Conservation (phyloP, 2,113 vertebrate species). For the Lepidothrix coronata region DNA sequence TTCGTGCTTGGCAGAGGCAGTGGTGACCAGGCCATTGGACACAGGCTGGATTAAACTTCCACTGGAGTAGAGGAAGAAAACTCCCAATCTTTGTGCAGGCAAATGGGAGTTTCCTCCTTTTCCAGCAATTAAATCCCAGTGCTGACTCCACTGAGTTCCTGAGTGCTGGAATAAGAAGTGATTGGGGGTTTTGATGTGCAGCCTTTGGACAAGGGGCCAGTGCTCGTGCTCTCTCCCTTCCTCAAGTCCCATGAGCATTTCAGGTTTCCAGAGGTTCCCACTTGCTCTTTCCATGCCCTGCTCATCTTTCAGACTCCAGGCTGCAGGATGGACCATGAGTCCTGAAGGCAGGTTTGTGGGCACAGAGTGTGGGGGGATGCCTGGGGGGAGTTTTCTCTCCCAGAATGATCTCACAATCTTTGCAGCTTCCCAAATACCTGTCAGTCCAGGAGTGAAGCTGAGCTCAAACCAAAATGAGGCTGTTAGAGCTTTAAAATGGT, state of each 20-base stretch:
- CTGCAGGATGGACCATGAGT: not conserved
- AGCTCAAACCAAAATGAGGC: not conserved
- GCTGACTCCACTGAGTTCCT: not conserved
- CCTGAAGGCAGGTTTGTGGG: not conserved
- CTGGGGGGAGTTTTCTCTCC: not conserved
- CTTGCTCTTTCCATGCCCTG: not conserved
- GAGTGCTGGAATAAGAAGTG: not conserved
- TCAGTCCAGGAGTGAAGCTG: not conserved
- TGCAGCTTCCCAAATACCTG: not conserved
- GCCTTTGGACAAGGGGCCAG: not conserved
- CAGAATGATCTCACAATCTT: accelerated
- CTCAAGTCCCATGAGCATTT: not conserved
- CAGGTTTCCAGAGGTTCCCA: not conserved
- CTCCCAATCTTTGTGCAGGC: not conserved
- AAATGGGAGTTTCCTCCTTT: not conserved
- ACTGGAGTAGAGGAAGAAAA: not conserved
- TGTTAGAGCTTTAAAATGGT: not conserved
- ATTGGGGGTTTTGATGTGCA: not conserved
- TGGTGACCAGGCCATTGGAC: not conserved
- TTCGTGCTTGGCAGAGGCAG: not conserved
- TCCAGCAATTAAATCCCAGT: not conserved
- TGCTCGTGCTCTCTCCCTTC: not conserved
- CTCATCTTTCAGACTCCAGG: not conserved
- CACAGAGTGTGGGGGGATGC: not conserved
- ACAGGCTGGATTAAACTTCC: not conserved